A percentile compares a stretch with the other conserved stretches of the same genome.
Evolutionary conservation across 2,888 invertebrate genomes (phyloP).

Genomic region (Eupithecia pulchellata): DNA sequence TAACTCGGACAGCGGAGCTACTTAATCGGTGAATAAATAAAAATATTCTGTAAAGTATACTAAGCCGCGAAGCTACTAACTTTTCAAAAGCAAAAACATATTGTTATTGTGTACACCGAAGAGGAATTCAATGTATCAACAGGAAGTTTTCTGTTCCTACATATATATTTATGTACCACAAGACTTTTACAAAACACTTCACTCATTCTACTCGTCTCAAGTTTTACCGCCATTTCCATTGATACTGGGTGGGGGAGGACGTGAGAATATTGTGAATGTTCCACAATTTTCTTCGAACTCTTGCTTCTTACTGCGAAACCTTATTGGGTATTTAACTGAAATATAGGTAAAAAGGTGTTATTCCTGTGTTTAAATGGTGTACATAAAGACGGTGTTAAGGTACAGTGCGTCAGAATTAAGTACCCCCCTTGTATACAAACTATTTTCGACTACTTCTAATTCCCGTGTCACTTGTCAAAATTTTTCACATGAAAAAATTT

Average conservation of each 20-base stretch:
- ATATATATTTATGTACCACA: conserved; percentile 2
- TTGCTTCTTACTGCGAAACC: neutral
- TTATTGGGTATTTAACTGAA: neutral
- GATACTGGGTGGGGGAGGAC: neutral
- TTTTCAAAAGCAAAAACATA: neutral
- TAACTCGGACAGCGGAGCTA: neutral
- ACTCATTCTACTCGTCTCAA: conserved; percentile 1
- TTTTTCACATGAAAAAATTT: too few relatives aligned
- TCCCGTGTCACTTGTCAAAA: too few relatives aligned
- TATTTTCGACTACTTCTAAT: too few relatives aligned
- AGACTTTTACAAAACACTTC: conserved; percentile 9
- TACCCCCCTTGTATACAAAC: too few relatives aligned
- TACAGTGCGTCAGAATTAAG: too few relatives aligned
- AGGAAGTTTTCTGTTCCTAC: neutral
- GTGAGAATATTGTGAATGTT: neutral
- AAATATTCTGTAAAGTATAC: too few relatives aligned
- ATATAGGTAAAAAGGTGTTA: neutral
- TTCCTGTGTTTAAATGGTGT: neutral
- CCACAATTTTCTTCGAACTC: neutral
- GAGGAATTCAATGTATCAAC: neutral
- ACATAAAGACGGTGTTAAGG: neutral
- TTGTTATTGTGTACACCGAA: neutral
- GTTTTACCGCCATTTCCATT: conserved; percentile 6
- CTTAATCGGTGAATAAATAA: neutral
- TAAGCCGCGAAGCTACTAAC: neutral